Conservation (phyloP, 2,113 vertebrate genomes). For the Pelecanus crispus region DNA sequence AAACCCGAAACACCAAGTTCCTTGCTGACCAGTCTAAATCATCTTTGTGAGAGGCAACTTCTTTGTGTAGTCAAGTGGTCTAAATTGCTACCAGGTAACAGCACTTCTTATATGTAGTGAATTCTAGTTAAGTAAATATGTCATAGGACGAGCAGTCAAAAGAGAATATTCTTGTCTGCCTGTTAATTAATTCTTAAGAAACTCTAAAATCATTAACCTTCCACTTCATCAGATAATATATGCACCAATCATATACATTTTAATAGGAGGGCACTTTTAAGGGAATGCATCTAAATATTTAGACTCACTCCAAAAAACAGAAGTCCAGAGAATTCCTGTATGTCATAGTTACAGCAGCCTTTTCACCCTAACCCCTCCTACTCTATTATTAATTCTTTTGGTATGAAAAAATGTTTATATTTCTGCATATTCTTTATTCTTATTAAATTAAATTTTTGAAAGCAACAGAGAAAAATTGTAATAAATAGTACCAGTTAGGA, state of each 20-base stretch:
- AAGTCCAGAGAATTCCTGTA: not conserved
- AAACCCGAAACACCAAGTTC: constrained; percentile 84
- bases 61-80: constrained; percentile 97
- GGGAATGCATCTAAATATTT: not conserved
- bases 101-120: not conserved
- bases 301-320: not conserved
- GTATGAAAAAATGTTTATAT: not conserved
- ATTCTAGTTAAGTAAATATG: not conserved
- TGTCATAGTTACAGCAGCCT: not conserved
- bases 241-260: not conserved
- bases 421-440: not conserved
- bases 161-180: not conserved
- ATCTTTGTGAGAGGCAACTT: constrained; percentile 92
- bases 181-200: not conserved
- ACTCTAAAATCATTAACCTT: not conserved
- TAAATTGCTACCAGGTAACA: constrained; percentile 93
- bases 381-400: not conserved
- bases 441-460: not conserved
- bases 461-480: not conserved
- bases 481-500: not conserved
- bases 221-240: not conserved
- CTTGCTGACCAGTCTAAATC: constrained; percentile 91
- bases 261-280: not conserved
- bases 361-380: not conserved
- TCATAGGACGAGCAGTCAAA: not conserved